A percentile compares a stretch with the other conserved stretches of the same genome.
These are phyloP conservation scores for Conops quadrifasciatus DNA, from an alignment of 2,888 invertebrate genomes.

Conservation along the genomic window DNA sequence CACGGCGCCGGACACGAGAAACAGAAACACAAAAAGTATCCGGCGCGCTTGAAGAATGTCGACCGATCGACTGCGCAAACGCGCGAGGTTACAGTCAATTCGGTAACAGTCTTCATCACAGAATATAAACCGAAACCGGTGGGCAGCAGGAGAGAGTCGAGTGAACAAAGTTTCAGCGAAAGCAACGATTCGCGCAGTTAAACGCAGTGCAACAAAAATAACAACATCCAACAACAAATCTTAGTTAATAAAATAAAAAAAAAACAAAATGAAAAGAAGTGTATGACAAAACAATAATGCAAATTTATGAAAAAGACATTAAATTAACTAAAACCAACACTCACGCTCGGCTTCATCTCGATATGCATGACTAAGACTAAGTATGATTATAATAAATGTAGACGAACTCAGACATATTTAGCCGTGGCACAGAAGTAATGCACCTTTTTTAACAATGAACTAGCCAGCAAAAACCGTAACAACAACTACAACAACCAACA, in stretches of 20 bases:
- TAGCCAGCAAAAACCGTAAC: slow-evolving; percentile 7
- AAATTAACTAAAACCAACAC: slow-evolving; percentile 9
- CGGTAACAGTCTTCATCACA: slow-evolving; percentile 96
- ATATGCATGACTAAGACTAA: slow-evolving; percentile 26
- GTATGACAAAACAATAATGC: background rate
- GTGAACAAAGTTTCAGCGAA: slow-evolving; percentile 66
- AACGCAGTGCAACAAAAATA: slow-evolving; percentile 43
- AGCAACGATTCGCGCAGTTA: slow-evolving; percentile 66
- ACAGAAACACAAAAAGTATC: slow-evolving; percentile 71
- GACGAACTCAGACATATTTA: slow-evolving; percentile 14
- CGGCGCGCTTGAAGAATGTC: slow-evolving; percentile 88
- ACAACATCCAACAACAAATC: background rate
- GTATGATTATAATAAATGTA: background rate
- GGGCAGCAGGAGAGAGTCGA: slow-evolving; percentile 61
- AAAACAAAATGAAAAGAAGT: slow-evolving; percentile 13
- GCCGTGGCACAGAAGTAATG: slow-evolving; percentile 27
- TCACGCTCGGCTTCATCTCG: slow-evolving; percentile 18
- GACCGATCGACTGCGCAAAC: slow-evolving; percentile 92
- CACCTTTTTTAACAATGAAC: no score
- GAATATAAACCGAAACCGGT: slow-evolving; percentile 86
- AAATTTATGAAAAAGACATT: background rate
- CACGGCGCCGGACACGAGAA: slow-evolving; percentile 67
- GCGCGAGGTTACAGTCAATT: slow-evolving; percentile 95
- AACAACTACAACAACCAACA: slow-evolving; percentile 8
- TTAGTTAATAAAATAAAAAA: slow-evolving; percentile 13